Conservation (phyloP, 1,140 invertebrate genomes). For the Drosophila virilis region DNA sequence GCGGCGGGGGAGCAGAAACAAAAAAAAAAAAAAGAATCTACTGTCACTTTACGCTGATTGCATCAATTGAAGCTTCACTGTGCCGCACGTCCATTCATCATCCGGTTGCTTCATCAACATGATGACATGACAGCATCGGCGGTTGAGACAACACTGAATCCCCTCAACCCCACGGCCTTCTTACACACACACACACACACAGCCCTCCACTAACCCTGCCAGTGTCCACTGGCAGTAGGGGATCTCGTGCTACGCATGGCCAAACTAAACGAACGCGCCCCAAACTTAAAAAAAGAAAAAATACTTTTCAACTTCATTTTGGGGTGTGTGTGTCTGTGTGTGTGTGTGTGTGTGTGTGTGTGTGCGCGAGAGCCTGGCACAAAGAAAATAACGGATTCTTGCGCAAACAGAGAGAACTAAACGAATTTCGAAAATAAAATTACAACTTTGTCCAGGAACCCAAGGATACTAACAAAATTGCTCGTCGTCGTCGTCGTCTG, state of each 20-base stretch:
- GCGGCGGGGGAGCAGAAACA: not conserved
- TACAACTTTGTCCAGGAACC: slow-evolving; percentile 72
- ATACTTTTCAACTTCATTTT: slow-evolving; percentile 78
- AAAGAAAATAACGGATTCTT: slow-evolving; percentile 81
- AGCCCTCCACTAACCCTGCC: not conserved
- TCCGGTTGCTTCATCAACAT: slow-evolving; percentile 83
- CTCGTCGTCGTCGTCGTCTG: slow-evolving; percentile 5
- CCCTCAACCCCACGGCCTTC: not conserved
- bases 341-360: not conserved
- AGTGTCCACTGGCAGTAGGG: slow-evolving; percentile 25
- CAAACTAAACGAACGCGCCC: slow-evolving; percentile 69
- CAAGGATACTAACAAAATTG: slow-evolving; percentile 72
- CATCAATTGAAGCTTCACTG: slow-evolving; percentile 82
- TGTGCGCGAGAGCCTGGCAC: slow-evolving; percentile 26
- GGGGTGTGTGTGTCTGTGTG: slow-evolving; percentile 2
- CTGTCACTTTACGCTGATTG: slow-evolving; percentile 83
- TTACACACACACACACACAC: not conserved
- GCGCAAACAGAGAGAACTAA: slow-evolving; percentile 79
- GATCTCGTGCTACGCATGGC: slow-evolving; percentile 59
- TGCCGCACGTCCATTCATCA: slow-evolving; percentile 82
- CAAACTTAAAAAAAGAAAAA: slow-evolving; percentile 51
- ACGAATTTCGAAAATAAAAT: slow-evolving; percentile 82
- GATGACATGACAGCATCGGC: slow-evolving; percentile 75
- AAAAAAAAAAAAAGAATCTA: slow-evolving; percentile 47
- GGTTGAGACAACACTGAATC: slow-evolving; percentile 59